Evolutionary conservation across 2,888 invertebrate species (phyloP).

Genomic region (Lordiphosa fenestrarum): DNA sequence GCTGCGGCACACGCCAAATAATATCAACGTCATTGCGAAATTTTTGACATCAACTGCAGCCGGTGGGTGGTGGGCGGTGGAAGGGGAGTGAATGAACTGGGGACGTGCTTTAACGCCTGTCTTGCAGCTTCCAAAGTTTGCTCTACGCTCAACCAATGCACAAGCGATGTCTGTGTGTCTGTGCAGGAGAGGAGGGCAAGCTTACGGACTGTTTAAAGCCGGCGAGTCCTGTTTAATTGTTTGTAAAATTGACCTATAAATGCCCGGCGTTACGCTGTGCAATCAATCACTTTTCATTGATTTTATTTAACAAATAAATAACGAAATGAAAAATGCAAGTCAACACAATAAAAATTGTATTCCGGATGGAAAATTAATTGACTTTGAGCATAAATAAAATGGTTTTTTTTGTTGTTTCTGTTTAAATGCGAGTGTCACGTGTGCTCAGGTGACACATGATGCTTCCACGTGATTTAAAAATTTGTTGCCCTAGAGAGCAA

Average conservation of each 20-base stretch:
- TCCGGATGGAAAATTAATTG: too few relatives aligned
- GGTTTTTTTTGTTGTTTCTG: too few relatives aligned
- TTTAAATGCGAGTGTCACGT: too few relatives aligned
- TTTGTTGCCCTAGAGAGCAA: too few relatives aligned
- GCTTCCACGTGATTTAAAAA: too few relatives aligned
- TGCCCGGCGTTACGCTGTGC: not conserved
- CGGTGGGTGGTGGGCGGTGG: not conserved
- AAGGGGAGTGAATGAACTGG: slow-evolving; percentile 51
- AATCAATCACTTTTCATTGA: slow-evolving; percentile 45
- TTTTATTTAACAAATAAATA: slow-evolving; percentile 54
- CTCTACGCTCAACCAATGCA: slow-evolving; percentile 65
- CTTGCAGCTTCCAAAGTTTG: slow-evolving; percentile 67
- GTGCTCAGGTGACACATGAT: too few relatives aligned
- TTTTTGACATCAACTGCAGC: slow-evolving; percentile 63
- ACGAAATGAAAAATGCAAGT: slow-evolving; percentile 21
- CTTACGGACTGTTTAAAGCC: slow-evolving; percentile 47
- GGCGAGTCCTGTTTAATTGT: slow-evolving; percentile 45
- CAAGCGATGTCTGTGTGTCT: slow-evolving; percentile 51
- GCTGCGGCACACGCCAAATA: slow-evolving; percentile 63
- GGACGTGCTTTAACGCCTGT: slow-evolving; percentile 70
- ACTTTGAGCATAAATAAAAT: too few relatives aligned
- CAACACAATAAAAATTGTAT: not conserved
- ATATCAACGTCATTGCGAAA: slow-evolving; percentile 59
- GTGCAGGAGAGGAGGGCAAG: slow-evolving; percentile 30
- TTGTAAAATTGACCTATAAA: slow-evolving; percentile 57